phyloP scores from a whole-genome alignment of 2,888 invertebrate genomes.

The Trachelus tabidus region DNA sequence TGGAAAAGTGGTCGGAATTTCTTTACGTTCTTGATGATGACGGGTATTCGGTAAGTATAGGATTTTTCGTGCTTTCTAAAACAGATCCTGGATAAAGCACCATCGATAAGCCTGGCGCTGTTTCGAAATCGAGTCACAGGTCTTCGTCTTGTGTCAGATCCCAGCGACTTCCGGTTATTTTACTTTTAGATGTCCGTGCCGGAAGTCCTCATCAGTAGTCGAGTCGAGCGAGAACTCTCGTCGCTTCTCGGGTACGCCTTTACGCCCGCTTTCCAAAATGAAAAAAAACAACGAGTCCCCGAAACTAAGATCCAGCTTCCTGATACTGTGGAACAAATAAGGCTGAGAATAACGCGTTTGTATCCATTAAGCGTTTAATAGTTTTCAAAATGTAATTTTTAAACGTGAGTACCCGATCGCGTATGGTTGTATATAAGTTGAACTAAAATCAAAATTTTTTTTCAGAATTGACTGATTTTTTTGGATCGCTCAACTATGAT shows the following conservation, averaged over 20 bases:
- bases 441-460: neutral
- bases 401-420: neutral
- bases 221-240: constrained; percentile 19
- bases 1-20: neutral
- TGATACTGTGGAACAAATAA: neutral
- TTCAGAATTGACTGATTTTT: neutral
- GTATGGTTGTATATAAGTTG: neutral
- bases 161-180: constrained; percentile 44
- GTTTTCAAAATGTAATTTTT: neutral
- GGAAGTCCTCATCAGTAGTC: constrained; percentile 51
- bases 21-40: too few species aligned
- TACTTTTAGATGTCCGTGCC: constrained; percentile 29
- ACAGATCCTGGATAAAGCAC: neutral
- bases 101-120: neutral
- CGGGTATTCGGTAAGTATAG: too few species aligned
- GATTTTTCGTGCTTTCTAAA: neutral
- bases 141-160: neutral
- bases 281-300: neutral
- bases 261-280: neutral
- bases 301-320: neutral
- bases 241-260: neutral
- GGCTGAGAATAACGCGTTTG: neutral
- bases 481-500: neutral
- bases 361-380: neutral
- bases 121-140: neutral